phyloP scores from a whole-genome alignment of 2,888 invertebrate genomes.

The Coelogynopora nodosa region DNA sequence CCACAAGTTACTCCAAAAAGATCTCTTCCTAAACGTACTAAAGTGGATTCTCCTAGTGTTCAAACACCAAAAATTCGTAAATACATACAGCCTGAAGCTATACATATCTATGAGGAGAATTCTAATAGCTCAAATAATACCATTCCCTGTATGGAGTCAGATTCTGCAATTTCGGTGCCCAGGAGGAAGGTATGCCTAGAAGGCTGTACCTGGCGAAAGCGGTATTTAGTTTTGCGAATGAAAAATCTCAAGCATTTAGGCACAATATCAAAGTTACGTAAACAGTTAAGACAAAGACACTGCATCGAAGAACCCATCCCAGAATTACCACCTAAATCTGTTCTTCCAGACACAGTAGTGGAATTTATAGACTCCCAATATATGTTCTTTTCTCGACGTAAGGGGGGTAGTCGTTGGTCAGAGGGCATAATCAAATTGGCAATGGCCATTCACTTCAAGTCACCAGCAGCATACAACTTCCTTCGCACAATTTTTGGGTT shows the following conservation, averaged over 20 bases:
- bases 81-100: background rate
- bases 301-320: background rate
- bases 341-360: background rate
- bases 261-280: background rate
- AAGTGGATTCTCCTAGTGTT: background rate
- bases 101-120: background rate
- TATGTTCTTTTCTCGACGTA: background rate
- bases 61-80: background rate
- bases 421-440: background rate
- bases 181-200: background rate
- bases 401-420: background rate
- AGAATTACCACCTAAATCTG: background rate
- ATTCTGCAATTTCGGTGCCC: background rate
- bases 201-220: background rate
- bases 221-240: background rate
- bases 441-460: background rate
- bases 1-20: slow-evolving; percentile 15
- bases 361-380: background rate
- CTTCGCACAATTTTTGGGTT: background rate
- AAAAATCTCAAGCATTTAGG: background rate
- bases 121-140: background rate
- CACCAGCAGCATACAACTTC: background rate
- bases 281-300: background rate
- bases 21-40: background rate
- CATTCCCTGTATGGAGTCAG: background rate